Base-by-base conservation (phyloP, 2,113 vertebrate species). In the Daboia siamensis region DNA sequence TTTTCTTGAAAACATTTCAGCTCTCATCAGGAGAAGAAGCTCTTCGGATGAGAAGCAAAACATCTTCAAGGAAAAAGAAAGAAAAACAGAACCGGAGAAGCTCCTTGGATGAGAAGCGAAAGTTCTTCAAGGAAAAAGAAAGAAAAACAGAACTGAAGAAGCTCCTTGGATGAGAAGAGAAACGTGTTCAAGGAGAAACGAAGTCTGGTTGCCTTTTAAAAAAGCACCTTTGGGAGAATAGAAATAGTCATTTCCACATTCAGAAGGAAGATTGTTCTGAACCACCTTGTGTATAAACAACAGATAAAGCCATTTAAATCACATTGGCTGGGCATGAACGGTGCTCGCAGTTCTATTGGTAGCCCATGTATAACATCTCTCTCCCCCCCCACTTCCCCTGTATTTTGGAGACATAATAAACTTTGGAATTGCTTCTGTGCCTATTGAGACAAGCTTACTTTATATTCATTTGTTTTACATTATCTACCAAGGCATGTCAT, bases 401-500 rank as follows among this genome's bases (percentile, higher is more conserved):
- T 39, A 44, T 52, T 93, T 46, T 64, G 59, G 89, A 95, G 92
- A 90, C 29, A 86, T 48, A 95, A 90, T 93, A 94, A 95, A 96
- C 2, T 89, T 74, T 87, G 2, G 91, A 95, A 95, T 85, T 89
- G 87, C 85, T 85, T 90, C 24, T 13, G 46, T 90, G 80, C 91
- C 88, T 93, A 89, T 89, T 15, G 0, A 93, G 90, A 52, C 86
- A 94, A 26, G 12, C 4, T 61, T 1, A 91, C 93, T 96, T 91
- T 92, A 39, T 93, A 33, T 92, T 91, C 51, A 87, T 93, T 91
- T 94, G 6, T 92, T 94, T 93, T 93, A 80, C 93, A 90, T 94
- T 96, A 96, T 94, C 86, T 95, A 86, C 90, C 94, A 86, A 21
- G 95, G 80, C 94, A 88, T 88, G 91, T 29, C 93, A 94, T 95